Conservation (phyloP, 1,140 invertebrate genomes). For the Drosophila bipectinata region DNA sequence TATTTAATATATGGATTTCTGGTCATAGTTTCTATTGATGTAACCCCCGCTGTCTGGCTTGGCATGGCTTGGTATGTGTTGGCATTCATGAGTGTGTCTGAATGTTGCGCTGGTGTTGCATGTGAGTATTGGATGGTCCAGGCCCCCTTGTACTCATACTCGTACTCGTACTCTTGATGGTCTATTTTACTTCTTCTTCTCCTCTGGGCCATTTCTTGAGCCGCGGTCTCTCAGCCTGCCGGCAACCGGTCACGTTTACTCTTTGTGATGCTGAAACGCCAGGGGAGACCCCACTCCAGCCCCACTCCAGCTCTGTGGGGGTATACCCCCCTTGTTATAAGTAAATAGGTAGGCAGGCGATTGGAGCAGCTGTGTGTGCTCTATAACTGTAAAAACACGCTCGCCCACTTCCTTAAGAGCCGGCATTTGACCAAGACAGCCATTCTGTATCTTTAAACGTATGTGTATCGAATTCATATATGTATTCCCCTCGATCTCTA, state of each 20-base stretch:
- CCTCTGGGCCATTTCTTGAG: conserved; percentile 25
- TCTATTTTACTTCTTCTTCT: conserved; percentile 43
- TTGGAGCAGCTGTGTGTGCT: conserved; percentile 69
- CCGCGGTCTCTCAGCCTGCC: conserved; percentile 36
- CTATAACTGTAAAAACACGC: conserved; percentile 81
- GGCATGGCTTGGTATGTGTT: conserved; percentile 5
- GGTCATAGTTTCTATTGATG: not conserved
- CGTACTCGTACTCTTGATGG: conserved; percentile 42
- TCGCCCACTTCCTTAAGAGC: conserved; percentile 73
- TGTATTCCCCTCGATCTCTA: not conserved
- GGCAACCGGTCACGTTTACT: conserved; percentile 76
- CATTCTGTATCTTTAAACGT: conserved; percentile 30
- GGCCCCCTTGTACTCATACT: conserved; percentile 16
- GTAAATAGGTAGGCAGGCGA: conserved; percentile 22
- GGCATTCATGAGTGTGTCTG: conserved; percentile 22
- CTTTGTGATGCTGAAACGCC: conserved; percentile 14
- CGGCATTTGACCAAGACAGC: conserved; percentile 44
- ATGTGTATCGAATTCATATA: not conserved
- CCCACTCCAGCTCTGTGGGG: not conserved
- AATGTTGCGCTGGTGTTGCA: conserved; percentile 30
- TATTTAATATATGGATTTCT: not conserved
- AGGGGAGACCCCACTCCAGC: not conserved
- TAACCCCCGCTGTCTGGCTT: conserved; percentile 6
- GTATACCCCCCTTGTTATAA: not conserved
- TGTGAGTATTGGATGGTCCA: conserved; percentile 47